Base-by-base conservation (phyloP, 2,888 invertebrate species). In the Cancer borealis region DNA sequence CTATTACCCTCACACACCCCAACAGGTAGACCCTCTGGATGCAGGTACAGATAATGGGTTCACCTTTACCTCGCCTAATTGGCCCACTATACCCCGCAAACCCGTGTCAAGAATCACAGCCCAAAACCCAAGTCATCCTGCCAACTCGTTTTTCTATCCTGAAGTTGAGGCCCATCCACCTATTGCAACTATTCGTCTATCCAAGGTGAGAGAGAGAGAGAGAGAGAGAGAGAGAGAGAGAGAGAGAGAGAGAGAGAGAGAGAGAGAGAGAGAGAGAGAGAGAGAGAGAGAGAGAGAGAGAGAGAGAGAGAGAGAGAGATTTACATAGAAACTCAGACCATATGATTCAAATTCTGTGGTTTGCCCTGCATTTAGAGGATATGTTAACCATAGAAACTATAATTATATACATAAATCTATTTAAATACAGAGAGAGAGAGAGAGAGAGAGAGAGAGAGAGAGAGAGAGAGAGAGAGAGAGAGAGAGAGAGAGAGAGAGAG, bases 51-150 rank as follows among this genome's bases (percentile, higher is more conserved):
- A 99, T 97, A 98, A 98, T 97, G 99, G 99, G 5, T 98, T 99
- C 97, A 99, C 99, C 92, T 99, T 99, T 97, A 99, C 99, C 30
- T 98, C 99, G n/a, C 99, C 99, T 92, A 98, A 99, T 97, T 99
- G 99, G 99, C 98, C 98, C 92, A 98, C 98, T 30, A 98, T 98
- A 91, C 99, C 99, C 4, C 98, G 98, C 96, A 98, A 98, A 96
- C 98, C 98, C 96, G 98, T 99, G 96, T 98, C 98, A 97, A 97
- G 98, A 96, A 98, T 99, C 97, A 99, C 99, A 60, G 98, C 98
- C 89, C 98, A 98, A 96, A 98, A 98, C 96, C 99, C 99, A 14
- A 98, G 98, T 95, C 99, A 99, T 97, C 98, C 98, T 39, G 99
- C 99, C 30, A 98, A 98, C 95, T 98, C 99, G 92, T 99, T 99